These are phyloP conservation scores for Galagoides demidoff DNA, from an alignment of 2,797 vertebrate species.

Conservation along the genomic window DNA sequence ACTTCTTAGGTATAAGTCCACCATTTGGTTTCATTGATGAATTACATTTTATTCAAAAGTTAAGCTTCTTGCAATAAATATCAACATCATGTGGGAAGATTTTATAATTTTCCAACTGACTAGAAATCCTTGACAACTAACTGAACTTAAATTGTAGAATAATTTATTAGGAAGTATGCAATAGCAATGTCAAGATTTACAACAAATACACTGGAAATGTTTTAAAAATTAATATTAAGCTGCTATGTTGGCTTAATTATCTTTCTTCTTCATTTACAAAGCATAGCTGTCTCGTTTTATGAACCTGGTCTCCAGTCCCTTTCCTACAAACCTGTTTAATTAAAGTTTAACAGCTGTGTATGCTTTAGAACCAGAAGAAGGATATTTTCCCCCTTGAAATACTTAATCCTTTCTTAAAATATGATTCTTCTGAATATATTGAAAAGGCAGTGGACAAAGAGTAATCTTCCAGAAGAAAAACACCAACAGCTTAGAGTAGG, in stretches of 20 bases:
- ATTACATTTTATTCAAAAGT: conserved; percentile 72
- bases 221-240: conserved; percentile 89
- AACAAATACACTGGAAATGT: conserved; percentile 84
- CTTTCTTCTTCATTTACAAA: conserved; percentile 89
- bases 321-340: conserved; percentile 87
- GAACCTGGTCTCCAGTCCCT: conserved; percentile 83
- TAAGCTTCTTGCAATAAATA: conserved; percentile 83
- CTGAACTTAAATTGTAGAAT: conserved; percentile 81
- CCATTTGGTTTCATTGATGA: conserved; percentile 50
- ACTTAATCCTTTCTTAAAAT: conserved; percentile 80
- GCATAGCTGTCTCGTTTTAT: conserved; percentile 88
- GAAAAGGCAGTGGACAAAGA: conserved; percentile 56
- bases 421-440: conserved; percentile 60
- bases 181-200: conserved; percentile 84
- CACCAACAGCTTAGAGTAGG: neutral
- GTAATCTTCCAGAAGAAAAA: conserved; percentile 47
- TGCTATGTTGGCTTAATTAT: conserved; percentile 87
- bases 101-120: conserved; percentile 80
- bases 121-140: conserved; percentile 78
- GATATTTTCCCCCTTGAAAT: conserved; percentile 82
- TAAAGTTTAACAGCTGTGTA: conserved; percentile 87
- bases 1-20: conserved; percentile 43
- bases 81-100: conserved; percentile 79
- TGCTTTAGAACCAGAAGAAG: conserved; percentile 84
- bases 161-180: conserved; percentile 85